Evolutionary conservation across 2,113 vertebrate genomes (phyloP).

Genomic region (Hyla sarda): DNA sequence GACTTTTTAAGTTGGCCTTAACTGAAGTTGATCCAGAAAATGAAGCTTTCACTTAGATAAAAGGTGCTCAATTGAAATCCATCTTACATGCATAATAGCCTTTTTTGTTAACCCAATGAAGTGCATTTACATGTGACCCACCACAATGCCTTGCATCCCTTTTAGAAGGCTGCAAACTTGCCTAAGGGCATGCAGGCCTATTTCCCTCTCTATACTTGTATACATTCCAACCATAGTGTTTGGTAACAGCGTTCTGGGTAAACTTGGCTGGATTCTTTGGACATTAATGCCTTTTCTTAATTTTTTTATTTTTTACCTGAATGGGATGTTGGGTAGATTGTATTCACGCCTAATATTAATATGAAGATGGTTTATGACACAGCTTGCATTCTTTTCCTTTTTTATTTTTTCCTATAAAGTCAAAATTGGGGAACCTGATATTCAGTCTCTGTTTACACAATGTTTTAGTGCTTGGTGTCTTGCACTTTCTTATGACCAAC

Average conservation of each 20-base stretch:
- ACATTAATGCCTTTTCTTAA: neutral
- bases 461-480: neutral
- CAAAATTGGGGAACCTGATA: neutral
- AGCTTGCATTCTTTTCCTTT: too few relatives aligned
- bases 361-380: neutral
- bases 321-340: neutral
- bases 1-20: neutral
- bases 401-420: too few relatives aligned
- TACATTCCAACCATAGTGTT: neutral
- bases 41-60: neutral
- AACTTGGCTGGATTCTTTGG: neutral
- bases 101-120: neutral
- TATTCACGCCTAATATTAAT: neutral
- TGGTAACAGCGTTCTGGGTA: conserved; percentile 29
- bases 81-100: conserved; percentile 16
- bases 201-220: neutral
- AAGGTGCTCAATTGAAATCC: neutral
- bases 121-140: conserved; percentile 13
- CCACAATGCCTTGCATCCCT: conserved; percentile 25
- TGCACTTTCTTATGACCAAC: neutral
- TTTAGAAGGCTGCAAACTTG: conserved; percentile 29
- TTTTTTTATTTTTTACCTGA: neutral
- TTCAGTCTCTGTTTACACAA: neutral
- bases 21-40: neutral
- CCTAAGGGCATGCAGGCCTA: conserved; percentile 5